Base-by-base conservation (phyloP, 2,797 vertebrate species). In the Eurystomus glaucurus region DNA sequence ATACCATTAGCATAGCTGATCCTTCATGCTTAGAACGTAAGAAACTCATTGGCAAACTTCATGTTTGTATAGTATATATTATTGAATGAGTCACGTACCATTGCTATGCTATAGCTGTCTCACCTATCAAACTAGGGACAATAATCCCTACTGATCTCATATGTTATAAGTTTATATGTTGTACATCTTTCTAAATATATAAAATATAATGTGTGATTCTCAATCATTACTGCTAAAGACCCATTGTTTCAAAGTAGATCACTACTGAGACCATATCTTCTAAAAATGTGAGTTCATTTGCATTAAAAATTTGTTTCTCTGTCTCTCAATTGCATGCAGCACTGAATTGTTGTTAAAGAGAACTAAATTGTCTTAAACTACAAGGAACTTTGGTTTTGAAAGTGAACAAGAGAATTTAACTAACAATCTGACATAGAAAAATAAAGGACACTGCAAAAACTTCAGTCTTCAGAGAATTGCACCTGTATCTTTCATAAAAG, bases 401-500 rank as follows among this genome's bases (percentile, higher is more conserved):
- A 43, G 41, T 14, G 45, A 93, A 77, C 26, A 65, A 90, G 14
- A 54, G 15, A 83, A 72, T 93, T 80, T 93, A 68, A 85, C 61
- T 96, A 90, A 64, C 89, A 29, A 77, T 41, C 88, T 94, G 64
- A 71, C 80, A 37, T 9, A 88, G 52, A 79, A 92, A 91, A 69
- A 90, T 71, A 91, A 97, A 96, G 58, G 10, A 80, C 28, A 93
- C 82, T 65, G 78, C 72, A 97, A 96, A 92, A 92, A 46, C 79
- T 82, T 91, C 74, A 94, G 41, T 76, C 86, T 89, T 84, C 89
- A 95, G 84, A 94, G 91, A 96, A 96, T 87, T 85, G 65, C 85
- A 91, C 29, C 86, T 97, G 96, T 95, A 76, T 66, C 45, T 95
- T 96, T 95, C 75, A 75, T 93, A 90, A 97, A 93, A 91, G 51